A percentile compares a stretch with the other conserved stretches of the same genome.
phyloP scores from a whole-genome alignment of 2,797 vertebrate genomes.

The Artibeus lituratus region DNA sequence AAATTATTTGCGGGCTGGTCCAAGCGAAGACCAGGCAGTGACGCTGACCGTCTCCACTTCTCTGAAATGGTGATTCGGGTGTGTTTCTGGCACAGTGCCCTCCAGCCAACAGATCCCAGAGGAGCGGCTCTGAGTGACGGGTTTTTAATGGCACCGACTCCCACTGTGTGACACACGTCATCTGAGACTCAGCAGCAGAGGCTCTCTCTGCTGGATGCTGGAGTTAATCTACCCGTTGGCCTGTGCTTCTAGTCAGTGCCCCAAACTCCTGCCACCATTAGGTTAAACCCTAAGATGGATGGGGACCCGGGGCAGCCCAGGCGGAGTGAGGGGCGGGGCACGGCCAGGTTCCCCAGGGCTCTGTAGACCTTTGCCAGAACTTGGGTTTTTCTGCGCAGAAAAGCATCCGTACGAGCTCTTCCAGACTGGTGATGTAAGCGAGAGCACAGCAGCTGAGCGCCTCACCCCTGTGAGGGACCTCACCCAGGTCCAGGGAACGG shows the following conservation, averaged over 20 bases:
- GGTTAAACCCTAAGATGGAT: neutral
- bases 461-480: no score
- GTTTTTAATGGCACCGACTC: slow-evolving; percentile 49
- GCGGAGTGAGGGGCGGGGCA: neutral
- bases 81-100: slow-evolving; percentile 40
- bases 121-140: slow-evolving; percentile 51
- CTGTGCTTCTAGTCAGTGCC: neutral
- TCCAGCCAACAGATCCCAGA: slow-evolving; percentile 40
- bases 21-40: slow-evolving; percentile 59
- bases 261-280: neutral
- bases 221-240: neutral
- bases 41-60: slow-evolving; percentile 44
- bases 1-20: slow-evolving; percentile 66
- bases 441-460: neutral
- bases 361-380: neutral
- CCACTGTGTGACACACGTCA: slow-evolving; percentile 35
- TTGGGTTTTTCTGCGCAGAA: neutral
- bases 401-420: neutral
- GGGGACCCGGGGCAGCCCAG: neutral
- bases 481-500: neutral
- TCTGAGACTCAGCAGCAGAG: slow-evolving; percentile 1
- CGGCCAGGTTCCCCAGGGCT: neutral
- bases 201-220: neutral
- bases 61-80: slow-evolving; percentile 63
- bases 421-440: neutral